Percentiles rank a stretch among this genome's conserved stretches.
phyloP scores from a whole-genome alignment of 2,113 vertebrate species.

The Oceanites oceanicus region DNA sequence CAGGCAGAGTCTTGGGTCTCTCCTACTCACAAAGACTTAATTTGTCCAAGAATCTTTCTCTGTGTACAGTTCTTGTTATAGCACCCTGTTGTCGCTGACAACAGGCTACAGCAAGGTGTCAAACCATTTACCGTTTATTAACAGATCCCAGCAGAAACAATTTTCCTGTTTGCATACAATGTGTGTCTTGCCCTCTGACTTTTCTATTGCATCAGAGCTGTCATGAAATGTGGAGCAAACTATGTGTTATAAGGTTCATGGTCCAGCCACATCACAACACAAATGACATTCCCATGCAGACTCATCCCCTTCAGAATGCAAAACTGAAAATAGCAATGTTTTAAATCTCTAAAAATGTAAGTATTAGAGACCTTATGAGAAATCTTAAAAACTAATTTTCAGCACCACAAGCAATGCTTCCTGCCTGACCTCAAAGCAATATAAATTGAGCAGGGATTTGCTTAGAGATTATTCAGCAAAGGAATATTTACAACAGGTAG shows the following conservation, averaged over 20 bases:
- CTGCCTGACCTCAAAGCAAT: neutral
- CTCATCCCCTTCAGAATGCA: neutral
- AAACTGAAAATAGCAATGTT: neutral
- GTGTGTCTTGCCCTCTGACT: conserved; percentile 40
- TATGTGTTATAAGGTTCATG: neutral
- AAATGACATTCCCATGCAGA: neutral
- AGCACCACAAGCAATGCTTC: neutral
- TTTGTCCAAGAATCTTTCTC: neutral
- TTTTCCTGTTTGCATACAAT: conserved; percentile 43
- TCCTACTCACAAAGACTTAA: neutral
- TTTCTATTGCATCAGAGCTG: conserved; percentile 5
- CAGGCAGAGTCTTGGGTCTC: neutral
- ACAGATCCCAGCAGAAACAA: neutral
- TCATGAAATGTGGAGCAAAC: conserved; percentile 5
- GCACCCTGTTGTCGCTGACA: neutral
- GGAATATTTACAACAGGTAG: neutral
- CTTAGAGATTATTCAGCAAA: neutral
- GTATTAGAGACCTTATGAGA: neutral
- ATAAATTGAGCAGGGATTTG: neutral
- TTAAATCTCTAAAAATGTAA: neutral
- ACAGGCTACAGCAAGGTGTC: neutral
- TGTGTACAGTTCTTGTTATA: neutral
- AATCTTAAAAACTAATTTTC: neutral
- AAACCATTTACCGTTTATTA: neutral
- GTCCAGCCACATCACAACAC: neutral